phyloP scores from a whole-genome alignment of 2,113 vertebrate genomes.

The Nerophis lumbriciformis region DNA sequence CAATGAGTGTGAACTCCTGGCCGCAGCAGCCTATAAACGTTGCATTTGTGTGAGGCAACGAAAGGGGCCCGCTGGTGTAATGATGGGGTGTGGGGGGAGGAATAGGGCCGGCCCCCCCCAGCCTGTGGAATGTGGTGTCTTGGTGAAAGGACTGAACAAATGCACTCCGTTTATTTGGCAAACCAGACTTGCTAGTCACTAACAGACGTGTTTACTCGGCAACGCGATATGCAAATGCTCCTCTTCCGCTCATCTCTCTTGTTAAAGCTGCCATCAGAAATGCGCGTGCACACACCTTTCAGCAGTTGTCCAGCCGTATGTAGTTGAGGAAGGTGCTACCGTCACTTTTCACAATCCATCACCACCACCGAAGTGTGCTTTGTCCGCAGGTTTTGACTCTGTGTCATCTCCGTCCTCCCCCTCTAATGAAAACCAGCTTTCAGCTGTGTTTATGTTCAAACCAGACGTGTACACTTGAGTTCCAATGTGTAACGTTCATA shows the following conservation, averaged over 20 bases:
- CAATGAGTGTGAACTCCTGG: slow-evolving; percentile 71
- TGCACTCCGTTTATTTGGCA: slow-evolving; percentile 66
- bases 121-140: slow-evolving; percentile 70
- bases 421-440: slow-evolving; percentile 6
- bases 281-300: not conserved
- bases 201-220: slow-evolving; percentile 56
- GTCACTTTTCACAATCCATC: too few species aligned
- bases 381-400: not conserved
- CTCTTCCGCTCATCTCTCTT: slow-evolving; percentile 18
- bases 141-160: slow-evolving; percentile 71
- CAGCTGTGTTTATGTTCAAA: slow-evolving; percentile 4
- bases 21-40: slow-evolving; percentile 66
- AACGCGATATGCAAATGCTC: slow-evolving; percentile 40
- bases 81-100: slow-evolving; percentile 63
- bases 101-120: slow-evolving; percentile 54
- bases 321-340: not conserved
- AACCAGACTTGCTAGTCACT: slow-evolving; percentile 58
- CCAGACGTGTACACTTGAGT: slow-evolving; percentile 5
- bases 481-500: not conserved
- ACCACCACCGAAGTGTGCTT: not conserved
- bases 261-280: not conserved
- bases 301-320: not conserved
- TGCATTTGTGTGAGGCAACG: slow-evolving; percentile 64
- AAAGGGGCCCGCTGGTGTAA: slow-evolving; percentile 61
- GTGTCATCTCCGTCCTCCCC: not conserved